Evolutionary conservation across 2,888 invertebrate species (phyloP), one percentile per base, ranked within the genome.

Genomic region (Seira musarum): DNA sequence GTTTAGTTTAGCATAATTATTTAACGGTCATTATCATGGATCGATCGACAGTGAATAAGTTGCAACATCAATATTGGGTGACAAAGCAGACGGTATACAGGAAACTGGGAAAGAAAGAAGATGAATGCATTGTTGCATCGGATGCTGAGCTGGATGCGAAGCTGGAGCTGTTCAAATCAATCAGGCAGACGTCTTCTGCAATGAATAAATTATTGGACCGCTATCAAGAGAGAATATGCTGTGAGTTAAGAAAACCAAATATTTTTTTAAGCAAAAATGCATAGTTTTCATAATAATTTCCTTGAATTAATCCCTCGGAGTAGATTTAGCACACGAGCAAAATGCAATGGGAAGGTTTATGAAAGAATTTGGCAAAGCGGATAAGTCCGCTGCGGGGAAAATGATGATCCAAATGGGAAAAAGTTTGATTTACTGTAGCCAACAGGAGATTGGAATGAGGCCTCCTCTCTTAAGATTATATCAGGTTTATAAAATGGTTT

Each of bases 31-130:
- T 30, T 8, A 30, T 30, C 17, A 86, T 86, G 86, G 86, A 86
- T 72, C 76, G 81, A 24, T 91, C 91, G 21, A 87, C 91, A 6
- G 88, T 92, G 10, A 89, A 90, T 19, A 92, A 92, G 88, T 94
- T 98, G 93, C 96, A 97, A 89, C 96, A 98, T 90, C 97, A 97
- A 87, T 99, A 96, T 90, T 99, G 98, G 98, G 95, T 98, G 76
- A 98, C 99, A 6, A 99, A 98, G 89, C 98, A 98, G 90, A 94
- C 95, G 78, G 94, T 99, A 64, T 93, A 96, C 85, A 92, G 96
- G 88, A 98, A 96, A 90, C 91, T 99, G 68, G 98, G 98, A 40
- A 95, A 95, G 87, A 98, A 98, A 90, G 98, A 99, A 90, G 99
- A 99, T 89, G 97, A 97, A 86, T 96, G 96, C 90, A 93, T 99